Base-by-base conservation (phyloP, 2,888 invertebrate genomes). In the Campoletis raptor region DNA sequence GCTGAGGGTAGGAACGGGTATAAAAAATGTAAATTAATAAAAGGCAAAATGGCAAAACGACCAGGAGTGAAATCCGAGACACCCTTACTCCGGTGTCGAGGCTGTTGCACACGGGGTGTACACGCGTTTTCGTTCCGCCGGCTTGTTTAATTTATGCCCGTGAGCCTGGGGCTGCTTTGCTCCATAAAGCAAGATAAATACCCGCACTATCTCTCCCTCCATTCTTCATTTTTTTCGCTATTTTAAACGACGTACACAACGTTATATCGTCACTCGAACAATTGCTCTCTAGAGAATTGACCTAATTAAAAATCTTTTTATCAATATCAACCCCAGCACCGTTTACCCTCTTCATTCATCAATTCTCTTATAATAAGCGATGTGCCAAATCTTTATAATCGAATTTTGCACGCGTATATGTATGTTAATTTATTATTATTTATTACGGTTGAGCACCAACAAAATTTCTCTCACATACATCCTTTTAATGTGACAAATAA, bases 181-280 rank as follows among this genome's bases (percentile, higher is more conserved):
- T 87, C 90, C 91, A 88, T 89, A 90, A 89, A 90, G 88, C 91
- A 89, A 90, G 90, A 91, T 91, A 91, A 91, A 91, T 90, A 90
- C 90, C 81, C 84, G 85, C 80, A 64, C 84, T 88, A 85, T 87
- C 83, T 78, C 70, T 37, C 24, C 64, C 67, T 52, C 57, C 45
- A 18, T 73, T 52, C 30, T 30, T 76, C 70, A 76, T 76, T 83
- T 80, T 82, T 69, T 79, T 72, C 30, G 76, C 82, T 70, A 83
- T 78, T 85, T 91, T 84, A 89, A 89, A 89, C 86, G 70, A 69
- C 82, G 37, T 88, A 74, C 90, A 89, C 87, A 79, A 82, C 74
- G 66, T 73, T 42, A 54, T 57, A 61, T 80, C 80, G 67, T 77
- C 64, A 76, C 61, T 57, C 48, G 72, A 78, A 67, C 74, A 69